Percentiles rank a stretch among this genome's conserved stretches.
Evolutionary conservation across 2,113 vertebrate genomes (phyloP).

Genomic region (Felis catus): DNA sequence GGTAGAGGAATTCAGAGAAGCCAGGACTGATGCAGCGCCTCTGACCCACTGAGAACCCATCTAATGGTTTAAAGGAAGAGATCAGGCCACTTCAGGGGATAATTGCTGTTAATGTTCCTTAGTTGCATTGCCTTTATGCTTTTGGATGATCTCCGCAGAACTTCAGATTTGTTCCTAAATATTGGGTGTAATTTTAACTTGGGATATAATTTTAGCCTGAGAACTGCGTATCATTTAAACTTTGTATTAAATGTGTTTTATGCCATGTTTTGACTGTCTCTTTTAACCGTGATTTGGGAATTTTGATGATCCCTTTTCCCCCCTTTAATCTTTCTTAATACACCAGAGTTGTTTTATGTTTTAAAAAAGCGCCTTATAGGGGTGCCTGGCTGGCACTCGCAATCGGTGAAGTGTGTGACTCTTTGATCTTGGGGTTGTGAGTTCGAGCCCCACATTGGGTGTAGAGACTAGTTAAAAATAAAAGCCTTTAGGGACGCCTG

Average conservation of each 20-base stretch:
- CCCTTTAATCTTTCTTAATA: neutral
- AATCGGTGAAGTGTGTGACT: neutral
- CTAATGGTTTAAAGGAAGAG: neutral
- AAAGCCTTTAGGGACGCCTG: neutral
- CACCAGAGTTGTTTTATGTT: neutral
- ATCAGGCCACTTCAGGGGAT: neutral
- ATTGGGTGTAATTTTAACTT: neutral
- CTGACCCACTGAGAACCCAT: neutral
- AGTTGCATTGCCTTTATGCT: neutral
- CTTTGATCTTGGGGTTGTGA: neutral
- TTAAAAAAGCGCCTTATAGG: neutral
- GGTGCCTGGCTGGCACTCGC: neutral
- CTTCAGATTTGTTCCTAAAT: slow-evolving; percentile 25
- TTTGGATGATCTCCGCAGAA: neutral
- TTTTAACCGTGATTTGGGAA: neutral
- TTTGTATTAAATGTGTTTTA: neutral
- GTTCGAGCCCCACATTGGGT: neutral
- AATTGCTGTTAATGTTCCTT: neutral
- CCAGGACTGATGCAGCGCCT: too few species aligned
- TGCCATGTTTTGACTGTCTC: neutral
- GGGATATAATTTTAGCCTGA: neutral
- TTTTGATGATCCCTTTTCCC: neutral
- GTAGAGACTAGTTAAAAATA: neutral
- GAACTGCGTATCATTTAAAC: neutral
- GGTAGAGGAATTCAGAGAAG: neutral